Evolutionary conservation across 2,797 vertebrate genomes (phyloP), one percentile per base, ranked within the genome.

Genomic region (Anguilla obscura): DNA sequence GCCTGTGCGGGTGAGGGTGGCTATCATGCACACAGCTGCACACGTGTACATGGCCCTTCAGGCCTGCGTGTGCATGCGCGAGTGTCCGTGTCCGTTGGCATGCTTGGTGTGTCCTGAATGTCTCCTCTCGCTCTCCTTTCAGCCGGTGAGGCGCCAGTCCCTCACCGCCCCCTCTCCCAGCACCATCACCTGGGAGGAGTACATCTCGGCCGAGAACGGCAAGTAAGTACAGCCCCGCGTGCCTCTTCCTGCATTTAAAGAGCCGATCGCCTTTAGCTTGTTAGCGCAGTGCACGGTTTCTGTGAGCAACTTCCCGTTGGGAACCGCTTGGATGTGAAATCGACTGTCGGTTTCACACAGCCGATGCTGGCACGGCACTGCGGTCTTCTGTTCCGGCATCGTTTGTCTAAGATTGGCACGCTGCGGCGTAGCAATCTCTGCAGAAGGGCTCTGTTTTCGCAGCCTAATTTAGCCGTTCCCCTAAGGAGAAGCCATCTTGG

Each of bases 171-270:
- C 99, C 0, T 96, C 97, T 1, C 97, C 97, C 85, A 99, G 97
- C 95, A 99, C 97, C 33, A 98, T 99, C 91, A 97, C 97, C 0
- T 99, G 99, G 99, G 98, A 99, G 88, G 98, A 99, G 88, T 99
- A 99, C 95, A 98, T 99, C 92, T 96, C 96, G 86, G 97, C 98
- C 21, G 98, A 99, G 93, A 97, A 97, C 27, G 98, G 98, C 92
- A 99, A 97, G 99, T 99, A 93, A 87, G 98, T 96, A 40, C 33
- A 56, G 40, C 10, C 21, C n/a, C 6, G 7, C 1, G 79, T 8
- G 12, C 10, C 86, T 33, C 12, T 45, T 50, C 12, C 60, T 63
- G 86, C 76, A 45, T 80, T 80, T 54, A 10, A 27, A 21, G 2
- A n/a, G 24, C 36, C 63, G 56, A 27, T 7, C 10, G 12, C 8